Evolutionary conservation across 2,113 vertebrate species (phyloP).

Genomic region (Formicarius rufipectus): DNA sequence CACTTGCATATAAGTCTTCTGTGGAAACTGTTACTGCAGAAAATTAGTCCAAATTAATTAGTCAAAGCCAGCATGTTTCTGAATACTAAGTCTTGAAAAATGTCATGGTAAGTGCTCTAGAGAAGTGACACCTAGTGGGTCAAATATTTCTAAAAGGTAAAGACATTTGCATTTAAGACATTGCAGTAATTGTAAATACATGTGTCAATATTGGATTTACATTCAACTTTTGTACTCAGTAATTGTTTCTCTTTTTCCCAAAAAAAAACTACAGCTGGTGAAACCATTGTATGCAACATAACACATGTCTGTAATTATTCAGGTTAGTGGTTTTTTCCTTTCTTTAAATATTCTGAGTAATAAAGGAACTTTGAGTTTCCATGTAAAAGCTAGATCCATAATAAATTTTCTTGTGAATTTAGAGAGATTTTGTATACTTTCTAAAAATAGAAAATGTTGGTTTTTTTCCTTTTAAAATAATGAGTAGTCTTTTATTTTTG

Average conservation of each 20-base stretch:
- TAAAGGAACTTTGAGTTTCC: not conserved
- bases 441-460: not conserved
- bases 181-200: not conserved
- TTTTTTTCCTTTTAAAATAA: not conserved
- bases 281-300: conserved; percentile 68
- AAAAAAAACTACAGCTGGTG: conserved; percentile 25
- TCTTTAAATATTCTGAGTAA: not conserved
- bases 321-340: conserved; percentile 63
- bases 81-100: not conserved
- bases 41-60: not conserved
- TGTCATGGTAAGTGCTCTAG: not conserved
- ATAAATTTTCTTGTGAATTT: not conserved
- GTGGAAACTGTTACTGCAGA: not conserved
- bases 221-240: not conserved
- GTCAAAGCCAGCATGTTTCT: not conserved
- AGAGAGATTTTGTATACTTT: not conserved
- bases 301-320: conserved; percentile 70
- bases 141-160: not conserved
- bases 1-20: not conserved
- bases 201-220: not conserved
- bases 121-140: not conserved
- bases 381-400: not conserved
- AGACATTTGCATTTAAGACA: not conserved
- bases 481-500: not conserved
- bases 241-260: not conserved